Percentiles rank a stretch among this genome's conserved stretches.
Evolutionary conservation across 2,113 vertebrate genomes (phyloP).

Genomic region (Callionymus lyra): DNA sequence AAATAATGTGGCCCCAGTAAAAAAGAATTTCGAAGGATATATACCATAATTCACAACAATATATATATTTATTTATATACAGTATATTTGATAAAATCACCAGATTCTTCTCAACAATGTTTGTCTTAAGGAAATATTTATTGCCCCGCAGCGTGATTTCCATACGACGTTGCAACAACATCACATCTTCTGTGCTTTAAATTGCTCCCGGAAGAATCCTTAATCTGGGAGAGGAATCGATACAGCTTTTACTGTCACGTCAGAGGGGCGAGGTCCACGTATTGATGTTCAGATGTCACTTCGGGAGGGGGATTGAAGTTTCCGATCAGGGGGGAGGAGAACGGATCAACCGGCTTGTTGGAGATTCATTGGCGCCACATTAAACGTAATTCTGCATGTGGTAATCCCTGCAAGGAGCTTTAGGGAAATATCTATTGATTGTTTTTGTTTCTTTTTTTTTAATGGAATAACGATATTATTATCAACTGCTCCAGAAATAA

Average conservation of each 20-base stretch:
- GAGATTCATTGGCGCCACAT: constrained; percentile 31
- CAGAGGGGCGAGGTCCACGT: constrained; percentile 44
- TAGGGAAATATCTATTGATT: constrained; percentile 41
- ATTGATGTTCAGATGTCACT: constrained; percentile 69
- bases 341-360: no score
- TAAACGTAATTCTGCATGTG: constrained; percentile 16
- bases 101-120: no score
- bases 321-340: no score
- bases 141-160: no score
- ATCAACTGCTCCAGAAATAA: constrained; percentile 36
- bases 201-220: constrained; percentile 69
- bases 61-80: no score
- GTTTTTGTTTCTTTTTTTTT: constrained; percentile 30
- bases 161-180: constrained; percentile 27
- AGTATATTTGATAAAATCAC: no score
- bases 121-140: no score
- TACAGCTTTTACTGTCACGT: constrained; percentile 68
- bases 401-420: constrained; percentile 30
- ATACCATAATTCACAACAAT: no score
- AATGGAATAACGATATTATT: constrained; percentile 43
- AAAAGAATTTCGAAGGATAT: no score
- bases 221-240: constrained; percentile 68
- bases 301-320: constrained; percentile 52
- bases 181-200: constrained; percentile 62
- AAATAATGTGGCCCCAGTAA: background rate